Evolutionary conservation across 2,113 vertebrate species (phyloP).

Genomic region (Neodontobutis hainanensis): DNA sequence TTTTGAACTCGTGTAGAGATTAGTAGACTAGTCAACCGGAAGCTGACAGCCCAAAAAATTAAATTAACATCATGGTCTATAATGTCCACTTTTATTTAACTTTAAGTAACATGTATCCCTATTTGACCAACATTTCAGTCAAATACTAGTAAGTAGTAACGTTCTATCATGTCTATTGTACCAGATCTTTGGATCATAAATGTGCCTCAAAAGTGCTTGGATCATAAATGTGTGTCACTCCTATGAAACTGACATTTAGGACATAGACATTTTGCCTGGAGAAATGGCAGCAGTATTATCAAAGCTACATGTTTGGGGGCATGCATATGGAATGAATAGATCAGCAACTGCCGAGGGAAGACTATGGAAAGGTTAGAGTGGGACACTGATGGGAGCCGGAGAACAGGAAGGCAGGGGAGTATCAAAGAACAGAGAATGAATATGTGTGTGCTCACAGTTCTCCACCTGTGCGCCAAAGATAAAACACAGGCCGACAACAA

Average conservation of each 20-base stretch:
- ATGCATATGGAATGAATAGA: constrained; percentile 40
- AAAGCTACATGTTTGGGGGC: constrained; percentile 9
- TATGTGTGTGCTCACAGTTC: constrained; percentile 18
- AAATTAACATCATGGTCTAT: no score
- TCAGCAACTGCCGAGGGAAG: constrained; percentile 35
- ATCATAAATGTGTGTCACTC: background rate
- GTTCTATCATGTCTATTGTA: no score
- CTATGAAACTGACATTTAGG: constrained; percentile 29
- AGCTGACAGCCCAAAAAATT: no score
- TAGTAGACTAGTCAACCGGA: no score
- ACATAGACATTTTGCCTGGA: constrained; percentile 16
- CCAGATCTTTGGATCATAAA: no score
- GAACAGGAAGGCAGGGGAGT: constrained; percentile 8
- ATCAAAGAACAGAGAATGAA: constrained; percentile 4
- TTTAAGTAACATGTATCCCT: no score
- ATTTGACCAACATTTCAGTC: no score
- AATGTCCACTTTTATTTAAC: no score
- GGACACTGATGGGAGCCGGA: constrained; percentile 23
- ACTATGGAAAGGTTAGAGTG: constrained; percentile 52
- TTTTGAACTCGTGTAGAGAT: no score
- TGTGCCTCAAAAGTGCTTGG: no score
- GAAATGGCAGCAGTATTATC: constrained; percentile 26
- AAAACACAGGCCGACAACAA: constrained; percentile 16
- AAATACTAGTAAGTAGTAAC: no score
- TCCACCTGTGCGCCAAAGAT: constrained; percentile 21